Conservation (phyloP, 1,140 invertebrate genomes). For the Wasmannia auropunctata region DNA sequence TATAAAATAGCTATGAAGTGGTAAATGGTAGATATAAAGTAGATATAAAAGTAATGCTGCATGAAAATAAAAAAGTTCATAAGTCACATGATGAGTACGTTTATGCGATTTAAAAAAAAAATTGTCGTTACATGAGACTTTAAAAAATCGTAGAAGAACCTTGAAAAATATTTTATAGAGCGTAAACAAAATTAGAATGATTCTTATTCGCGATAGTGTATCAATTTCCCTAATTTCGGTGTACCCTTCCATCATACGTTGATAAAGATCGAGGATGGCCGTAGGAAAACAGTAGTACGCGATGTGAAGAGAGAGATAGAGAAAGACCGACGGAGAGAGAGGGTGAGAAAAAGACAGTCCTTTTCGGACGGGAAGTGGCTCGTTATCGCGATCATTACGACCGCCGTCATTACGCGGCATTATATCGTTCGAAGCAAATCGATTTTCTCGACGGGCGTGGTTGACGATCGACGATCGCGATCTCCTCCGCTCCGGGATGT, state of each 20-base stretch:
- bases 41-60: background rate
- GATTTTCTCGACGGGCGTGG: conserved; percentile 72
- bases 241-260: background rate
- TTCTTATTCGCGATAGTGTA: background rate
- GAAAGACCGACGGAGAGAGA: too few relatives aligned
- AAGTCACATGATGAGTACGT: background rate
- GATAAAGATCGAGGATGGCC: background rate
- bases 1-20: too few relatives aligned
- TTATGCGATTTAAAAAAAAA: background rate
- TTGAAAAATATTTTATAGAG: background rate
- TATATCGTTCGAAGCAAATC: conserved; percentile 72
- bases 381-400: conserved; percentile 72
- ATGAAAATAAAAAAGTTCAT: background rate
- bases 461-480: conserved; percentile 50
- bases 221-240: background rate
- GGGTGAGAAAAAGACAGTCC: background rate
- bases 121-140: too few relatives aligned
- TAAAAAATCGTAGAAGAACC: background rate
- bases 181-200: background rate
- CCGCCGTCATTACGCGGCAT: conserved; percentile 69
- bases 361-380: conserved; percentile 71
- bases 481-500: conserved; percentile 48
- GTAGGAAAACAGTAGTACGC: background rate
- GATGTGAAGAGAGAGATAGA: background rate
- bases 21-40: too few relatives aligned